Conservation (phyloP, 2,113 vertebrate species). For the Oplegnathus fasciatus region DNA sequence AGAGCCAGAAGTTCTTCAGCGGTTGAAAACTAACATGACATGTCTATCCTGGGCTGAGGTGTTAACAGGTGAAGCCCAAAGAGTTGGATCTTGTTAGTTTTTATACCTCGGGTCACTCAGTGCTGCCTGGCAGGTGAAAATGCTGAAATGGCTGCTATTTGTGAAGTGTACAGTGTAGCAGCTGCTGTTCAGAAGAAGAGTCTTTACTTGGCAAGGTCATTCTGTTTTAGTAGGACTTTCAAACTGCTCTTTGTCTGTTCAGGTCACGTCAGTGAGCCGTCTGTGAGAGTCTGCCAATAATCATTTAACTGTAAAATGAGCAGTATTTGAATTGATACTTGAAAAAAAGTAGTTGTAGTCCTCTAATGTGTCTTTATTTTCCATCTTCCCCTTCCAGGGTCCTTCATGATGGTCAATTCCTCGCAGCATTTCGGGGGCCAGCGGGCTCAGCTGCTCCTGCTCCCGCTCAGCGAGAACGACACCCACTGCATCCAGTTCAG, state of each 20-base stretch:
- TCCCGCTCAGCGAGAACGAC: constrained; percentile 95
- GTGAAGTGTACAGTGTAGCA: constrained; percentile 8
- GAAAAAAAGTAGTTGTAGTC: neutral
- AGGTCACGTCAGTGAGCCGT: neutral
- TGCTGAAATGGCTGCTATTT: neutral
- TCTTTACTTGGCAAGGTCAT: constrained; percentile 6
- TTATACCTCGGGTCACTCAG: constrained; percentile 25
- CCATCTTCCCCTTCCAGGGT: constrained; percentile 82
- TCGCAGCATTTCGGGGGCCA: constrained; percentile 91
- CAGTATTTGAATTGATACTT: neutral
- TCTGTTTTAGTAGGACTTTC: neutral
- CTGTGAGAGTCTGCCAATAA: neutral
- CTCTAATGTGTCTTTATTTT: neutral
- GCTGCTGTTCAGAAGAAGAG: neutral
- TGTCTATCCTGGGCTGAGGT: constrained; percentile 51
- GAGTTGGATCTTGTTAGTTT: constrained; percentile 51
- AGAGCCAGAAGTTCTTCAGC: constrained; percentile 14
- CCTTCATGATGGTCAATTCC: constrained; percentile 95
- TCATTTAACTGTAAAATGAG: neutral
- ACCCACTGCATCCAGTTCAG: constrained; percentile 99
- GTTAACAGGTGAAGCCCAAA: constrained; percentile 45
- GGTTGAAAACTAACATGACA: constrained; percentile 63
- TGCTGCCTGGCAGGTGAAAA: neutral
- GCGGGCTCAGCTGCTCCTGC: constrained; percentile 90
- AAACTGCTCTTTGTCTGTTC: neutral